Base-by-base conservation (phyloP, 2,888 invertebrate genomes). In the Apodemia hepburni region DNA sequence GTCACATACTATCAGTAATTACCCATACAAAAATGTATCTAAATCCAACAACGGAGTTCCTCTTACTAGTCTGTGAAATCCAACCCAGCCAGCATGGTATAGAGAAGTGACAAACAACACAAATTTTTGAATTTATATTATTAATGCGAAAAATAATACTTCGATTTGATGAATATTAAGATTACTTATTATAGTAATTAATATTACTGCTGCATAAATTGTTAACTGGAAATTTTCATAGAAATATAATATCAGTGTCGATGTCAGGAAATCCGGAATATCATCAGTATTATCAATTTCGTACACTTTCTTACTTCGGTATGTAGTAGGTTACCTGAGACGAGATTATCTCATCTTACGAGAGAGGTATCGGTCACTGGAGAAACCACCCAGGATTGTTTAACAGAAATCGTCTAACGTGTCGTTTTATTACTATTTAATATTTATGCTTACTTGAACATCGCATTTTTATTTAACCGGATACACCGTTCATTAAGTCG, bases 401-500 rank as follows among this genome's bases (percentile, higher is more conserved):
- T 54, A 12, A 22, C 54, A 54, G 27, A 27, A 54, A 54, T 54
- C 27, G 18, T 15, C 1, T 54, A 54, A 54, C 54, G 54, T 54
- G 54, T 54, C 54, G 54, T 27, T 45, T 45, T n/a, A 9, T 9
- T 33, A 29, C 7, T 33, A 0, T 22, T 22, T 22, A 22, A 22
- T 11, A n/a, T 45, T 54, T 54, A 54, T 54, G 54, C 54, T 54
- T 27, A 18, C 27, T 27, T 54, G 27, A 54, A 9, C 22, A 54
- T 54, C 27, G 22, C 54, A 54, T 54, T 54, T 22, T 54, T 54
- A 54, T 54, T 54, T 22, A 12, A 54, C 54, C 54, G 54, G 54
- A 54, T 54, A 54, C 6, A 54, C 11, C 54, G 29, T 57, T 29
- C 29, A 57, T 29, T 57, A 22, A 57, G 27, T 11, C 27, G 12